These are phyloP conservation scores for Lasioglossum leucozonium DNA, from an alignment of 2,888 invertebrate species.

Conservation along the genomic window DNA sequence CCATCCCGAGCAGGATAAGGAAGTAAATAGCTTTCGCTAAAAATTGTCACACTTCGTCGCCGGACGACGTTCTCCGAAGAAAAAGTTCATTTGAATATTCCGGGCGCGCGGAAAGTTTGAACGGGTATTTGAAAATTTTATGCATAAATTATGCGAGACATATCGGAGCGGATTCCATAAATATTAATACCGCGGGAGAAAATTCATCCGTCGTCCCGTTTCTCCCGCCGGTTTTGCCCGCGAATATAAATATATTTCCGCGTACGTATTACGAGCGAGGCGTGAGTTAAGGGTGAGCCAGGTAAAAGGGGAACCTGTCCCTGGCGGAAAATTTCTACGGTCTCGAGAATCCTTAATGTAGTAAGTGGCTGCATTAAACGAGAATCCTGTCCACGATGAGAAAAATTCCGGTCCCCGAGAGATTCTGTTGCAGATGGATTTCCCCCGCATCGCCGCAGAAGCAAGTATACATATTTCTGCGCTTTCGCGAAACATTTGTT, in stretches of 20 bases:
- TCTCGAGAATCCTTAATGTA: conserved; percentile 44
- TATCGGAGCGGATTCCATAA: conserved; percentile 49
- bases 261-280: background rate
- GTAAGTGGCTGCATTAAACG: conserved; percentile 55
- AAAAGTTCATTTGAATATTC: conserved; percentile 46
- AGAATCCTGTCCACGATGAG: conserved; percentile 43
- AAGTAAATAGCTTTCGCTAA: conserved; percentile 4
- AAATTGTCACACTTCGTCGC: conserved; percentile 17
- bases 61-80: background rate
- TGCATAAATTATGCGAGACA: conserved; percentile 33
- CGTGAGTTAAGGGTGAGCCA: conserved; percentile 5
- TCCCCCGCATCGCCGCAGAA: conserved; percentile 26
- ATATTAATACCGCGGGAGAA: conserved; percentile 47
- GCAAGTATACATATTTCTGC: conserved; percentile 20
- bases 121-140: conserved; percentile 31
- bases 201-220: conserved; percentile 27
- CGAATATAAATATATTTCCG: conserved; percentile 44
- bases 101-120: conserved; percentile 6
- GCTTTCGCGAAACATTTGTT: conserved; percentile 35
- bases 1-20: background rate
- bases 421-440: conserved; percentile 41
- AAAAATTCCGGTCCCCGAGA: conserved; percentile 31
- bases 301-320: conserved; percentile 44
- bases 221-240: conserved; percentile 1
- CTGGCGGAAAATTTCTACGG: conserved; percentile 40